Conservation (phyloP, 2,113 vertebrate genomes). For the Oryzias melastigma region DNA sequence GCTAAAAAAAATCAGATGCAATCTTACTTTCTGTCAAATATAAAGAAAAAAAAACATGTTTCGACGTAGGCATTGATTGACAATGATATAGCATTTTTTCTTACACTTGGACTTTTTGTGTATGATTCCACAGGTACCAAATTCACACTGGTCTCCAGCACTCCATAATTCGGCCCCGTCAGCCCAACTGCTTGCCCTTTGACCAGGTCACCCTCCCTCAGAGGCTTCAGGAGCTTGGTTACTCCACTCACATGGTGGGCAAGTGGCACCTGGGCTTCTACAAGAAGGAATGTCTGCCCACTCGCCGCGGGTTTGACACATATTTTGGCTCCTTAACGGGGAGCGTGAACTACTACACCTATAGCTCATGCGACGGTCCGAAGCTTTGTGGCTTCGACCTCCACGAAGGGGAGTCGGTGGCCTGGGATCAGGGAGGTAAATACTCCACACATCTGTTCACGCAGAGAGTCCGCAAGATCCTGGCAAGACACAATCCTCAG, state of each 20-base stretch:
- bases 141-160: conserved; percentile 98
- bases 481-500: conserved; percentile 85
- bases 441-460: conserved; percentile 96
- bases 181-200: conserved; percentile 94
- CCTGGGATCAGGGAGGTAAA: conserved; percentile 89
- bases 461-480: conserved; percentile 87
- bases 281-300: conserved; percentile 94
- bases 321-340: conserved; percentile 96
- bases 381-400: conserved; percentile 91
- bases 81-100: background rate
- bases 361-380: conserved; percentile 90
- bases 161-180: conserved; percentile 93
- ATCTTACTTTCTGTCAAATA: too few relatives aligned
- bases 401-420: conserved; percentile 89
- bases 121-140: conserved; percentile 85
- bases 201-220: conserved; percentile 92
- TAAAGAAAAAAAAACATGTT: too few relatives aligned
- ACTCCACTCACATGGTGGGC: conserved; percentile 97
- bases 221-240: conserved; percentile 90
- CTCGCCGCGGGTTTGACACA: conserved; percentile 91
- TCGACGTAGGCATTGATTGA: too few relatives aligned
- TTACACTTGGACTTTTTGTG: background rate
- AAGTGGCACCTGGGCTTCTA: conserved; percentile 99
- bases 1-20: too few relatives aligned
- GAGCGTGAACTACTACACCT: conserved; percentile 95